phyloP scores from a whole-genome alignment of 2,113 vertebrate genomes.

The Heterotis niloticus region DNA sequence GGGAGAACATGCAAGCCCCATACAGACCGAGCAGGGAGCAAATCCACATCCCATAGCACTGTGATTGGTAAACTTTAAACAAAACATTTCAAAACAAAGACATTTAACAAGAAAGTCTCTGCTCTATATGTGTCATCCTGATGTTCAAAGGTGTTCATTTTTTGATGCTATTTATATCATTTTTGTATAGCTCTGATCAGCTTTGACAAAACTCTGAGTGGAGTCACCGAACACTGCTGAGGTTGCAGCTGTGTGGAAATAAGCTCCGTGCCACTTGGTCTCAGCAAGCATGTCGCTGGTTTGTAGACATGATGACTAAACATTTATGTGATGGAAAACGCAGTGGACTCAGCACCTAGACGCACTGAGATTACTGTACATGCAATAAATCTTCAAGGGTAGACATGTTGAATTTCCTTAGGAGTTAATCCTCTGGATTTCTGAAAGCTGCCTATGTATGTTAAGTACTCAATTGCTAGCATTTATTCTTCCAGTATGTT shows the following conservation, averaged over 20 bases:
- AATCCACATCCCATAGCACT: too few species aligned
- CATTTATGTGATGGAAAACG: constrained; percentile 15
- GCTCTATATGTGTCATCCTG: neutral
- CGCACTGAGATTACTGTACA: constrained; percentile 9
- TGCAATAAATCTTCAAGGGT: constrained; percentile 20
- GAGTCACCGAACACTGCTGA: constrained; percentile 8
- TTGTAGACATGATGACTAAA: constrained; percentile 24
- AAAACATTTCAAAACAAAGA: neutral
- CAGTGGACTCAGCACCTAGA: constrained; percentile 2
- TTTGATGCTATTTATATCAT: neutral
- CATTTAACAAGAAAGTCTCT: neutral
- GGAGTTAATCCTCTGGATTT: neutral
- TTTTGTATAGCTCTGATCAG: neutral
- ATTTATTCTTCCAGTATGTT: neutral
- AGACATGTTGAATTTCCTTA: neutral
- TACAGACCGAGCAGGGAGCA: too few species aligned
- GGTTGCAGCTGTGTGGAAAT: constrained; percentile 1
- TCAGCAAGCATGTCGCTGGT: constrained; percentile 8
- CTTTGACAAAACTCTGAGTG: neutral
- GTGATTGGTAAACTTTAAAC: neutral
- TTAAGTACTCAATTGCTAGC: neutral
- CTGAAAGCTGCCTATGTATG: neutral
- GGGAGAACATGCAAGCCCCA: neutral
- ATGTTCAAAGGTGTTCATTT: neutral
- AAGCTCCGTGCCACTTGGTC: neutral